phyloP scores from a whole-genome alignment of 2,888 invertebrate species.

The Antitype chi region DNA sequence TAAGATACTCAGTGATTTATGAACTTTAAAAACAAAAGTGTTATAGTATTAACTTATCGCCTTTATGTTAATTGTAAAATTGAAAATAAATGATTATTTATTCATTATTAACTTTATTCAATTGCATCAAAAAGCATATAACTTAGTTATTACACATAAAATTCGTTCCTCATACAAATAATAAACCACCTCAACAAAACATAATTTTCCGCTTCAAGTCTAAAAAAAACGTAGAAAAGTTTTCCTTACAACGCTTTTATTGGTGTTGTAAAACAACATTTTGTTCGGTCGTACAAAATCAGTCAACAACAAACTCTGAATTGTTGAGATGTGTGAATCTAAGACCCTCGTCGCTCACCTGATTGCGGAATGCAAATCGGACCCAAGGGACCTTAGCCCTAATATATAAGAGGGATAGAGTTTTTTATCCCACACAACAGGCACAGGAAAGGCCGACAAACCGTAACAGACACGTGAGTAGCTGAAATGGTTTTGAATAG shows the following conservation, averaged over 20 bases:
- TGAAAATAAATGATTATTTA: too few relatives aligned
- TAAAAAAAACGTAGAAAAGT: conserved; percentile 52
- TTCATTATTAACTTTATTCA: too few relatives aligned
- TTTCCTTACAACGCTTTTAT: conserved; percentile 59
- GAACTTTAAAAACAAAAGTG: too few relatives aligned
- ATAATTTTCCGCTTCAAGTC: conserved; percentile 43
- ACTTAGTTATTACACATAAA: background rate
- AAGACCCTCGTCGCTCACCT: conserved; percentile 82
- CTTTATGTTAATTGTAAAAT: too few relatives aligned
- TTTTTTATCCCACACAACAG: conserved; percentile 73
- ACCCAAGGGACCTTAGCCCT: conserved; percentile 75
- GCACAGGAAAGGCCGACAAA: conserved; percentile 68
- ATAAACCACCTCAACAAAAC: conserved; percentile 32
- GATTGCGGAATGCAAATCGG: conserved; percentile 82
- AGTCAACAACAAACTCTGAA: conserved; percentile 77
- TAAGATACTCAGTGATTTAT: too few relatives aligned
- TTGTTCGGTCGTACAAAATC: conserved; percentile 71
- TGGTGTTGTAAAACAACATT: conserved; percentile 69
- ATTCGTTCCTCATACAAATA: background rate
- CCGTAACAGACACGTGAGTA: conserved; percentile 77
- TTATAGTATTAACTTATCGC: too few relatives aligned
- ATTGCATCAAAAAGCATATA: too few relatives aligned
- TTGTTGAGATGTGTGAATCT: conserved; percentile 79
- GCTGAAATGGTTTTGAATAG: conserved; percentile 79
- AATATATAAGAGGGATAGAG: conserved; percentile 76